These are phyloP conservation scores for Trididemnum clinides DNA, from an alignment of 23 tunicate genomes.

Conservation along the genomic window DNA sequence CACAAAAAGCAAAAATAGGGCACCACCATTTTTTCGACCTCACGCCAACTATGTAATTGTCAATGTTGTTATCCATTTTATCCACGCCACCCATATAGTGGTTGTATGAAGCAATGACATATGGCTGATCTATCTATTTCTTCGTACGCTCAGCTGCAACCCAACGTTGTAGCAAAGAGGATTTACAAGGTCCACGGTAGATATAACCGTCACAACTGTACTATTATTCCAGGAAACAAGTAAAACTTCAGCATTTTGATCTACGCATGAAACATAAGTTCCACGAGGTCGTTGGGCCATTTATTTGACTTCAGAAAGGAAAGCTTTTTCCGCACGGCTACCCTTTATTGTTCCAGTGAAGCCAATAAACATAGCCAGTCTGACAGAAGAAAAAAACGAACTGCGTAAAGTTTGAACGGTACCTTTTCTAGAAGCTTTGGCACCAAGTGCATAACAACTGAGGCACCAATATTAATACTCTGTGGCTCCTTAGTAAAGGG, in stretches of 20 bases:
- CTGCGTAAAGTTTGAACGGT: background rate
- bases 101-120: background rate
- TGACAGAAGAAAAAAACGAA: background rate
- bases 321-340: background rate
- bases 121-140: too few species aligned
- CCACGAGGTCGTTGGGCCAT: background rate
- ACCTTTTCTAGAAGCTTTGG: background rate
- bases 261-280: background rate
- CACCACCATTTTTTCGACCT: background rate
- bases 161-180: too few species aligned
- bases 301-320: background rate
- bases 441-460: background rate
- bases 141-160: too few species aligned
- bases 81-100: background rate
- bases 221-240: background rate
- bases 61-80: background rate
- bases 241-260: background rate
- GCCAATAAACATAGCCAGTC: background rate
- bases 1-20: background rate
- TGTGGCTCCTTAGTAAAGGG: background rate
- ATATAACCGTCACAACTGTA: too few species aligned
- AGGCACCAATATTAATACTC: background rate
- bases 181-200: background rate
- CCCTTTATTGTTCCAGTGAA: background rate
- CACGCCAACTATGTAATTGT: background rate